Conservation (phyloP, 2,797 vertebrate species). For the Cossypha niveicapilla region DNA sequence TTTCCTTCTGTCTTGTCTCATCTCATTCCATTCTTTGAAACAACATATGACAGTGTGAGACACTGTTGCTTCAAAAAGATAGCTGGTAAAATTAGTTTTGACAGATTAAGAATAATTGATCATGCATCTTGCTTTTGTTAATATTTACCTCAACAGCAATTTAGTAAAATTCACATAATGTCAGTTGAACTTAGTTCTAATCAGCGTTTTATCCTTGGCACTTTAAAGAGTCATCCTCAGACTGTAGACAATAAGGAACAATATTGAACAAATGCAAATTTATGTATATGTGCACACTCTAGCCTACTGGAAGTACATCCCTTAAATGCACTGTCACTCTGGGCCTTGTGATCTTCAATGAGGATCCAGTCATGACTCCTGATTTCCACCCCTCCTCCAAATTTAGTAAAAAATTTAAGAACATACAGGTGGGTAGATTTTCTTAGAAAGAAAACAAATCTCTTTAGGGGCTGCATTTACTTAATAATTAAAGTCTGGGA, state of each 20-base stretch:
- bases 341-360: background rate
- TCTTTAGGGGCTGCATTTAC: background rate
- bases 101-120: background rate
- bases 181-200: background rate
- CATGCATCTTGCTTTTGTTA: background rate
- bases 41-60: background rate
- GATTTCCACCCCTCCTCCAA: accelerated
- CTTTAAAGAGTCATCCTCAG: background rate
- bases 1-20: background rate
- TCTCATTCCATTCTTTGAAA: background rate
- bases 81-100: slow-evolving; percentile 1
- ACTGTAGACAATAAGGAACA: background rate
- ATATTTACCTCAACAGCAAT: background rate
- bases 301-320: background rate
- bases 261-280: background rate
- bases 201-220: background rate
- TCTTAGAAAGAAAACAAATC: background rate
- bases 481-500: background rate
- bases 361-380: background rate
- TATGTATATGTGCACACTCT: background rate
- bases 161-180: background rate
- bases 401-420: background rate
- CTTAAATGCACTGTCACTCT: accelerated
- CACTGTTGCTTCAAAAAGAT: background rate
- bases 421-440: background rate